Percentiles rank a stretch among this genome's conserved stretches.
Evolutionary conservation across 1,140 invertebrate species (phyloP).

Genomic region (Drosophila teissieri): DNA sequence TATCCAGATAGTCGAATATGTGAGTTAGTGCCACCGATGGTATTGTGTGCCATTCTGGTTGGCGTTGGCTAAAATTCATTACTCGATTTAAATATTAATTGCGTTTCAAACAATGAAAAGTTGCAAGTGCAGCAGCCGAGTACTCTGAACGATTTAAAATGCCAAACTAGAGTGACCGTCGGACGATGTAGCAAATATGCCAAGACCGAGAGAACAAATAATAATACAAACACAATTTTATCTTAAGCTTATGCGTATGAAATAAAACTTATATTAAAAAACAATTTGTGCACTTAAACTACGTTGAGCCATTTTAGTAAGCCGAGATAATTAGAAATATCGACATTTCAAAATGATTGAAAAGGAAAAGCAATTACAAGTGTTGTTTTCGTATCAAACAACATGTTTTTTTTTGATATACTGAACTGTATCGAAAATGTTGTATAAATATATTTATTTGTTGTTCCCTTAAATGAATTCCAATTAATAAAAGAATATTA

Average conservation of each 20-base stretch:
- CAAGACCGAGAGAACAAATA: not conserved
- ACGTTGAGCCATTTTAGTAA: not conserved
- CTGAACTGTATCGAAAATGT: too few relatives aligned
- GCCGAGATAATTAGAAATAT: not conserved
- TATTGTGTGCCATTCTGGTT: constrained; percentile 75
- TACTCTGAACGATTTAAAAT: constrained; percentile 4
- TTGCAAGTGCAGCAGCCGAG: constrained; percentile 43
- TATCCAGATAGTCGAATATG: constrained; percentile 73
- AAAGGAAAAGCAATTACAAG: not conserved
- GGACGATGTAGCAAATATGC: not conserved
- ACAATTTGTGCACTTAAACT: not conserved
- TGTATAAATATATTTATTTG: not conserved
- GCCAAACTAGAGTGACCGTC: constrained; percentile 7
- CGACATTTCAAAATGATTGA: not conserved
- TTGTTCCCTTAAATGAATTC: too few relatives aligned
- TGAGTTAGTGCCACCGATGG: constrained; percentile 76
- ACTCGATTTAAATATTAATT: constrained; percentile 53
- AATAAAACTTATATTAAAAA: not conserved
- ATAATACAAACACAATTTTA: not conserved
- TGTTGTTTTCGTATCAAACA: not conserved
- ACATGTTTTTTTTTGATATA: too few relatives aligned
- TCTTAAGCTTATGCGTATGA: not conserved
- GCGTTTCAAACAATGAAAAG: constrained; percentile 49
- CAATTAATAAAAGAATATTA: too few relatives aligned
- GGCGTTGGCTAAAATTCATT: constrained; percentile 70